Evolutionary conservation across 2,888 invertebrate species (phyloP).

Genomic region (Rhodophaea formosa): DNA sequence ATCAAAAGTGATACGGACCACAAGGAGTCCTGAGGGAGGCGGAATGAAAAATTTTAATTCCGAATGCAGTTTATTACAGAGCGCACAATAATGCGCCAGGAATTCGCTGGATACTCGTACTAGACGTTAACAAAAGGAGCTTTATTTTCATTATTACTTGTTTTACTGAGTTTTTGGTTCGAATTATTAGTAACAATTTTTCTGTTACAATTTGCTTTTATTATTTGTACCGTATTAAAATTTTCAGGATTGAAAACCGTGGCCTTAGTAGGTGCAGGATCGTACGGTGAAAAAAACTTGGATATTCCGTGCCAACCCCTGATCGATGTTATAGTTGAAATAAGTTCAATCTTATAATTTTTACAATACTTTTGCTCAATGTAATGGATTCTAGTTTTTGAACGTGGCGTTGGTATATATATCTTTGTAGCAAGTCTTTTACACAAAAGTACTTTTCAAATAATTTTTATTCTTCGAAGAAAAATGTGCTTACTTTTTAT

Average conservation of each 20-base stretch:
- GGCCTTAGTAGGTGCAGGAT: no score
- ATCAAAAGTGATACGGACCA: conserved; percentile 71
- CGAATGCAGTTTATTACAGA: conserved; percentile 80
- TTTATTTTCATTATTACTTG: conserved; percentile 60
- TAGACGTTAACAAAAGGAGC: conserved; percentile 69
- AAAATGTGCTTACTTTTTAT: no score
- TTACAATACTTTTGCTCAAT: no score
- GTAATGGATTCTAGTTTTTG: no score
- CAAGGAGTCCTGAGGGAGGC: conserved; percentile 49
- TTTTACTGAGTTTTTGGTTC: conserved; percentile 45
- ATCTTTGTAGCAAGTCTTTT: no score
- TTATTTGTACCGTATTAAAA: neutral
- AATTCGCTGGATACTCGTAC: conserved; percentile 52
- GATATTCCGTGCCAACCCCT: no score
- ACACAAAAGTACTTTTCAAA: no score
- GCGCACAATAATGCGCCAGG: conserved; percentile 68
- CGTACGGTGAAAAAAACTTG: no score
- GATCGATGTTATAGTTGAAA: no score
- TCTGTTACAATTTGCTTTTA: neutral
- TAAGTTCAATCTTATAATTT: no score
- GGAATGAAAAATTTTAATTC: conserved; percentile 79
- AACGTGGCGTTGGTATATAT: no score
- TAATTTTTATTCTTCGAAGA: no score
- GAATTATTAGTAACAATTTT: neutral
- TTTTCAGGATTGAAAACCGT: neutral